A percentile compares a stretch with the other conserved stretches of the same genome.
Conservation (phyloP, 2,113 vertebrate genomes). For the Falcunculus frontatus region DNA sequence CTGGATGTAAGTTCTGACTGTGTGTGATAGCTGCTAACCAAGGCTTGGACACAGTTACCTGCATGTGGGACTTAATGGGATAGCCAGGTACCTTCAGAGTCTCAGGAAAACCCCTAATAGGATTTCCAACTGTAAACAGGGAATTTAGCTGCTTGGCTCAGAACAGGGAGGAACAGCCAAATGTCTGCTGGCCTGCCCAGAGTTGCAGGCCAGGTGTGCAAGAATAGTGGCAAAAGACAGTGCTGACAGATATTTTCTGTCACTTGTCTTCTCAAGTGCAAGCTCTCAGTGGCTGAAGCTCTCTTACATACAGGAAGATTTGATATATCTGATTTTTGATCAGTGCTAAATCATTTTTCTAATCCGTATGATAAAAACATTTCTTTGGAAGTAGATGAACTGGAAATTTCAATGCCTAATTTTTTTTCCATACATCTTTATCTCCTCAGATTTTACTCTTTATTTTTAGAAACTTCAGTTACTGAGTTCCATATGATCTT, state of each 20-base stretch:
- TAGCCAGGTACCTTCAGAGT: not conserved
- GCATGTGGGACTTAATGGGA: not conserved
- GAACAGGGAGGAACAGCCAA: not conserved
- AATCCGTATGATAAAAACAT: not conserved
- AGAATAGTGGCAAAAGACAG: not conserved
- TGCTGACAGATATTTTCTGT: not conserved
- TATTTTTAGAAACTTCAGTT: not conserved
- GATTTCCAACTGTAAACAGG: not conserved
- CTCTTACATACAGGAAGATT: not conserved
- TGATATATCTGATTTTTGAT: not conserved
- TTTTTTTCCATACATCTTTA: not conserved
- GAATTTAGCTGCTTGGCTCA: not conserved
- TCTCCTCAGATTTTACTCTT: not conserved
- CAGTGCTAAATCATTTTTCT: not conserved
- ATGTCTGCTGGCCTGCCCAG: not conserved
- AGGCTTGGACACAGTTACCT: not conserved
- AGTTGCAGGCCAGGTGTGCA: not conserved
- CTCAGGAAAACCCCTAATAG: not conserved
- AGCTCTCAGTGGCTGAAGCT: not conserved
- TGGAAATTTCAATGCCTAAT: not conserved
- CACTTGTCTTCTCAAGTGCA: not conserved
- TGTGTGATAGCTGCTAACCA: not conserved
- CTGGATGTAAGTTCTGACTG: slow-evolving; percentile 73
- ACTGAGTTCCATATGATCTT: not conserved
- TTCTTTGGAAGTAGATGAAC: not conserved